Evolutionary conservation across 2,113 vertebrate species (phyloP).

Genomic region (Pterocles gutturalis): DNA sequence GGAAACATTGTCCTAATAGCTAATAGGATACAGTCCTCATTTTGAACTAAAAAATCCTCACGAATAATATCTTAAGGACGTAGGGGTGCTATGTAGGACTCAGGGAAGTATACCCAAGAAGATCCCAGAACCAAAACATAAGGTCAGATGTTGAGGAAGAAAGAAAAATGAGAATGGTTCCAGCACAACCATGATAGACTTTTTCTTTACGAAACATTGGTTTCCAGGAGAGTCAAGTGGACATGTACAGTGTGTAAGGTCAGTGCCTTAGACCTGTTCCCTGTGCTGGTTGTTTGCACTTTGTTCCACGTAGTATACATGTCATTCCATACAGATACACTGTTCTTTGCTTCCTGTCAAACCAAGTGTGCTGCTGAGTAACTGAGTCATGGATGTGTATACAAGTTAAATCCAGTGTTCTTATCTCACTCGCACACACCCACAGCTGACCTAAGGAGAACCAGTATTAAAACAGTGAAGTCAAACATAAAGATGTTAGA

Average conservation of each 20-base stretch:
- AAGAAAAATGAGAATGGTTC: not conserved
- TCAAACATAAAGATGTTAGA: not conserved
- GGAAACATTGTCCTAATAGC: not conserved
- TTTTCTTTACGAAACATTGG: not conserved
- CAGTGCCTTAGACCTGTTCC: not conserved
- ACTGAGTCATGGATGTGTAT: slow-evolving; percentile 29
- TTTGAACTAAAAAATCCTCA: not conserved
- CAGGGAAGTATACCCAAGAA: not conserved
- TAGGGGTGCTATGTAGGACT: not conserved
- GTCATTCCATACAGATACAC: not conserved
- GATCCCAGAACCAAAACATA: not conserved
- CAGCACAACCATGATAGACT: not conserved
- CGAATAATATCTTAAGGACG: not conserved
- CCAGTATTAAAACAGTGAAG: not conserved
- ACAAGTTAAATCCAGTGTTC: not conserved
- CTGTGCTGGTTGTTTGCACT: fast-evolving
- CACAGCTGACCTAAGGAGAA: slow-evolving; percentile 22
- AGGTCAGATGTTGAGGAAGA: not conserved
- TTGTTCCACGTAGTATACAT: fast-evolving
- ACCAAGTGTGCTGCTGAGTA: not conserved
- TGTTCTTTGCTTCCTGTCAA: slow-evolving; percentile 1
- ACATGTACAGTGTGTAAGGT: not conserved
- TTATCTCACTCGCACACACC: not conserved
- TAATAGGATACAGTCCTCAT: not conserved
- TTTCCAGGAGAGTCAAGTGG: not conserved